Conservation (phyloP, 2,797 vertebrate species). For the Ptychobarbus kaznakovi region DNA sequence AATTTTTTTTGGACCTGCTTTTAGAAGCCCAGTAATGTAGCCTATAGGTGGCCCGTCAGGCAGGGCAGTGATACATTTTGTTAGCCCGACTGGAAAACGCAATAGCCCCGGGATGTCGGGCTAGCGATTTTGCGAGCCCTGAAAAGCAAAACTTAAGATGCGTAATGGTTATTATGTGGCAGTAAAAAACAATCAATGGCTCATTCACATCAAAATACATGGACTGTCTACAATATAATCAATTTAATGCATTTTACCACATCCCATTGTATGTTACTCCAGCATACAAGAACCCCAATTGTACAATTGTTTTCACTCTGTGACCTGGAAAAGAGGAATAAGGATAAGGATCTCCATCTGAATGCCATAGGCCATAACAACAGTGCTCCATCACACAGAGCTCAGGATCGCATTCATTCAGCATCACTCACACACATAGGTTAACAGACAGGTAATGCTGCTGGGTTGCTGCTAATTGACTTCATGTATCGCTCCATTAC, state of each 20-base stretch:
- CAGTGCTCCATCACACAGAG: not conserved
- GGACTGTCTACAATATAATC: not conserved
- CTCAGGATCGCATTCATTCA: slow-evolving; percentile 10
- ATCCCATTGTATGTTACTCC: not conserved
- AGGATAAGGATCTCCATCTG: not conserved
- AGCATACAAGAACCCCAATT: not conserved
- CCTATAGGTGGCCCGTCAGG: too few species aligned
- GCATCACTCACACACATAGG: slow-evolving; percentile 9
- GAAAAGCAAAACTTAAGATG: not conserved
- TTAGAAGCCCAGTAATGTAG: too few species aligned
- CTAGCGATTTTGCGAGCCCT: too few species aligned
- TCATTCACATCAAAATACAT: slow-evolving; percentile 10
- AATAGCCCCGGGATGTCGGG: too few species aligned
- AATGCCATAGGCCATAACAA: slow-evolving; percentile 10
- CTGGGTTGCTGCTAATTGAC: slow-evolving; percentile 39
- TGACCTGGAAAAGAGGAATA: not conserved
- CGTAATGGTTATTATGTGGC: not conserved
- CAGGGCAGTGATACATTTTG: too few species aligned
- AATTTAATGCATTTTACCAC: slow-evolving; percentile 2
- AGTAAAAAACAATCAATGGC: slow-evolving; percentile 10
- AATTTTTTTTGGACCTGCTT: too few species aligned
- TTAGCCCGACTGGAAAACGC: too few species aligned
- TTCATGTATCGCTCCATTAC: slow-evolving; percentile 32
- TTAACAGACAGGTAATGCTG: slow-evolving; percentile 32
- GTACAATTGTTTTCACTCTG: not conserved